Evolutionary conservation across 2,888 invertebrate genomes (phyloP).

Genomic region (Oligia fasciuncula): DNA sequence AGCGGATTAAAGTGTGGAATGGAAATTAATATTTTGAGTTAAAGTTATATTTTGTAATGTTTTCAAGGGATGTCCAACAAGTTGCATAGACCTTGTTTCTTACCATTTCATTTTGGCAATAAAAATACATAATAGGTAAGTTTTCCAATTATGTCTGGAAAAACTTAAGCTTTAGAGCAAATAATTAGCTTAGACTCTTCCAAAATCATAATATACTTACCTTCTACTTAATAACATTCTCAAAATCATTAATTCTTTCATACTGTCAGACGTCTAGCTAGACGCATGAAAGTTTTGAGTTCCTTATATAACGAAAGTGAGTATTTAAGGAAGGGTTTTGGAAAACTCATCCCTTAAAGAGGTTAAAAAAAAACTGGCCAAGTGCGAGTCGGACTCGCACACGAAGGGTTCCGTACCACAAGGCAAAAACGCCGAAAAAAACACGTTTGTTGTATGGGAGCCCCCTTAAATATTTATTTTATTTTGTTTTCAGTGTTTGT

Average conservation of each 20-base stretch:
- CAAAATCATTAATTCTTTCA: background rate
- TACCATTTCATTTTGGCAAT: background rate
- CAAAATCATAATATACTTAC: background rate
- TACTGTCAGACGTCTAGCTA: background rate
- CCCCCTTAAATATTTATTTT: no score
- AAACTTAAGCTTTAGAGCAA: background rate
- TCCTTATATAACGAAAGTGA: background rate
- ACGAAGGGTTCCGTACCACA: no score
- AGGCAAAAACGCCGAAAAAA: no score
- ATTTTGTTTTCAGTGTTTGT: no score
- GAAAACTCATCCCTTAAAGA: background rate
- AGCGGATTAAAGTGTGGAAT: constrained; percentile 58
- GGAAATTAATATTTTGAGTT: constrained; percentile 6
- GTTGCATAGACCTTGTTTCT: background rate
- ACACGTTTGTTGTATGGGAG: no score
- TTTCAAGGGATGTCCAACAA: no score
- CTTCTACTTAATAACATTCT: background rate
- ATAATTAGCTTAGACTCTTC: background rate
- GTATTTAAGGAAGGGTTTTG: background rate
- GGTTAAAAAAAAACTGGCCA: background rate
- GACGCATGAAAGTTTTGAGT: background rate
- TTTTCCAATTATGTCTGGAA: background rate
- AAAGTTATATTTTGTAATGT: no score
- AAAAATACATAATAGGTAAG: background rate
- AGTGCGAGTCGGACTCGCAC: no score